Percentiles rank a stretch among this genome's conserved stretches.
phyloP scores from a whole-genome alignment of 1,140 invertebrate genomes.

The Solenopsis invicta region DNA sequence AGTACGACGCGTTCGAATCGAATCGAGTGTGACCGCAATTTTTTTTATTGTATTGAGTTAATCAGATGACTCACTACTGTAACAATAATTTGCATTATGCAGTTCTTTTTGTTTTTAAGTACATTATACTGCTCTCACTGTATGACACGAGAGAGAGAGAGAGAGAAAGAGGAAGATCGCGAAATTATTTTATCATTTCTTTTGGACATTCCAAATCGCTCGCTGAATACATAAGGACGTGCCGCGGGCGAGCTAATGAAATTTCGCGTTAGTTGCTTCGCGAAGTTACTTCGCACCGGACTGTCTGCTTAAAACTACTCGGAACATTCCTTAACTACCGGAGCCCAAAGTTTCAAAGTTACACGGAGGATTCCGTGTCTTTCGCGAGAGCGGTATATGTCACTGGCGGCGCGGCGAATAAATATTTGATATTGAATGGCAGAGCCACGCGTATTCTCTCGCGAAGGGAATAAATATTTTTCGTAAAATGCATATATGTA shows the following conservation, averaged over 20 bases:
- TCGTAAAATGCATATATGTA: background rate
- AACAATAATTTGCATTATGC: background rate
- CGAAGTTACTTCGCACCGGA: constrained; percentile 38
- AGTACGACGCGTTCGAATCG: no score
- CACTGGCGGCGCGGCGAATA: constrained; percentile 27
- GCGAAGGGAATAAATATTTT: constrained; percentile 48
- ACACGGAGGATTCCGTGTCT: constrained; percentile 34
- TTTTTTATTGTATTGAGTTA: no score
- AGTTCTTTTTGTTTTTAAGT: background rate
- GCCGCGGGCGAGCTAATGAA: constrained; percentile 51
- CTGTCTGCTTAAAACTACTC: constrained; percentile 54
- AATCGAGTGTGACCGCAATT: background rate
- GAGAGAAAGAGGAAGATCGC: no score
- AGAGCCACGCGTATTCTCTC: background rate
- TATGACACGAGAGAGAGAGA: background rate
- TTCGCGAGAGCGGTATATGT: background rate
- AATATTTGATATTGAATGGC: constrained; percentile 52
- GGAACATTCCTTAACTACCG: constrained; percentile 58
- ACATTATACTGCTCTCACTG: background rate
- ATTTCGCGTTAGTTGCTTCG: constrained; percentile 53
- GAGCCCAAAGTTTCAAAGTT: constrained; percentile 41
- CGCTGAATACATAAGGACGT: constrained; percentile 33
- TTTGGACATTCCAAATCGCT: constrained; percentile 34
- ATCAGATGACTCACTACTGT: background rate
- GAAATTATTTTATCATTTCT: constrained; percentile 21